A percentile compares a stretch with the other conserved stretches of the same genome.
Evolutionary conservation across 2,888 invertebrate species (phyloP).

Genomic region (Cinara cedri): DNA sequence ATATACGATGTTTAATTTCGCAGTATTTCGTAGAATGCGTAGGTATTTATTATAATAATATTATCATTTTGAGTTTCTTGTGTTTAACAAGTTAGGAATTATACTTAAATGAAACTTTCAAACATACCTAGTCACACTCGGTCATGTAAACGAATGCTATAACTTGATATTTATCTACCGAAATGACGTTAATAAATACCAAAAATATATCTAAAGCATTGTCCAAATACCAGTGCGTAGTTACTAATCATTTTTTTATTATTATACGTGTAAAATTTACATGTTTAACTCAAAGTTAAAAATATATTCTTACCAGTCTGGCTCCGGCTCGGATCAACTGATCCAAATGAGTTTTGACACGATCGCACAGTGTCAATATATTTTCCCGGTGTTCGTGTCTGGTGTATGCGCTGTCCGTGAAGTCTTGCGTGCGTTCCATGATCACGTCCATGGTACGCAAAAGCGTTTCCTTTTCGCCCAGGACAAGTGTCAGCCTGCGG

Average conservation of each 20-base stretch:
- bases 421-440: conserved; percentile 95
- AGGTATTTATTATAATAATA: no score
- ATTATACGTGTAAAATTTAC: not conserved
- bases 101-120: conserved; percentile 3
- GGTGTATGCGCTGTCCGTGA: conserved; percentile 99
- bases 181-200: not conserved
- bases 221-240: no score
- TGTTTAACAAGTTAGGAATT: no score
- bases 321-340: conserved; percentile 85
- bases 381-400: conserved; percentile 95
- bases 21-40: no score
- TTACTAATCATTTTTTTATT: not conserved
- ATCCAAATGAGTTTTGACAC: conserved; percentile 89
- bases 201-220: no score
- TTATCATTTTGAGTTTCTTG: no score
- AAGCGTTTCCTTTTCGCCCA: conserved; percentile 73
- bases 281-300: not conserved
- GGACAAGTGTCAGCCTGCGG: conserved; percentile 57
- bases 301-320: conserved; percentile 75
- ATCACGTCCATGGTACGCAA: conserved; percentile 86
- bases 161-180: no score
- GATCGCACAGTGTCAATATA: conserved; percentile 80
- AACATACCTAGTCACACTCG: not conserved
- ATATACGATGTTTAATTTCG: conserved; percentile 1
- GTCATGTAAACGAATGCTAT: not conserved